A percentile compares a stretch with the other conserved stretches of the same genome.
These are phyloP conservation scores for Drosophila mercatorum DNA, from an alignment of 2,888 invertebrate species.

Conservation along the genomic window DNA sequence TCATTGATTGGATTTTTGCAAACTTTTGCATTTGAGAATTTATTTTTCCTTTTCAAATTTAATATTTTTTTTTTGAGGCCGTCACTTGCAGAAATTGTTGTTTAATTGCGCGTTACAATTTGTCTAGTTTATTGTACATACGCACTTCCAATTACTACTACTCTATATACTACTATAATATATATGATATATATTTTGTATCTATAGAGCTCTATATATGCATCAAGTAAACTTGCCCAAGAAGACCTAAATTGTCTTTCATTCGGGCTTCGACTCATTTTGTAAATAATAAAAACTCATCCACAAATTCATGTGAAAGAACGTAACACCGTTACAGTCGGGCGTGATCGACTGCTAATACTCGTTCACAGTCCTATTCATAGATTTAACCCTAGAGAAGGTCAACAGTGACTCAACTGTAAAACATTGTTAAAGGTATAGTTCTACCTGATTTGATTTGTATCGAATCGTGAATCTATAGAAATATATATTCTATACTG, in stretches of 20 bases:
- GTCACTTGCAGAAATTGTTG: constrained; percentile 50
- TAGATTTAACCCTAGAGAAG: too few relatives aligned
- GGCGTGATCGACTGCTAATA: background rate
- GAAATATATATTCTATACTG: too few relatives aligned
- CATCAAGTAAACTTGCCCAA: constrained; percentile 7
- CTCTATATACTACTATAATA: background rate
- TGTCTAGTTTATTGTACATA: constrained; percentile 54
- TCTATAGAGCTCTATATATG: constrained; percentile 47
- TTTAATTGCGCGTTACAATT: constrained; percentile 58
- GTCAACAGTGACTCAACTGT: too few relatives aligned
- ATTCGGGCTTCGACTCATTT: constrained; percentile 55
- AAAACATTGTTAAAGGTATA: too few relatives aligned
- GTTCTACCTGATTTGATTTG: too few relatives aligned
- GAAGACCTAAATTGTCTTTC: constrained; percentile 45
- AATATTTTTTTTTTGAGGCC: constrained; percentile 36
- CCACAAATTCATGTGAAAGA: constrained; percentile 53
- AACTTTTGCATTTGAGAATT: constrained; percentile 66
- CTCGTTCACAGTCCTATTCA: background rate
- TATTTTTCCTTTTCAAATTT: constrained; percentile 25
- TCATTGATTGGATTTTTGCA: constrained; percentile 58
- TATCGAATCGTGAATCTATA: too few relatives aligned
- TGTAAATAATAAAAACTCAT: constrained; percentile 73
- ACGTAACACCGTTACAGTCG: background rate
- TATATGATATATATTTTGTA: constrained; percentile 44
- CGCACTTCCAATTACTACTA: constrained; percentile 40